Base-by-base conservation (phyloP, 2,113 vertebrate genomes). In the Halichoerus grypus region DNA sequence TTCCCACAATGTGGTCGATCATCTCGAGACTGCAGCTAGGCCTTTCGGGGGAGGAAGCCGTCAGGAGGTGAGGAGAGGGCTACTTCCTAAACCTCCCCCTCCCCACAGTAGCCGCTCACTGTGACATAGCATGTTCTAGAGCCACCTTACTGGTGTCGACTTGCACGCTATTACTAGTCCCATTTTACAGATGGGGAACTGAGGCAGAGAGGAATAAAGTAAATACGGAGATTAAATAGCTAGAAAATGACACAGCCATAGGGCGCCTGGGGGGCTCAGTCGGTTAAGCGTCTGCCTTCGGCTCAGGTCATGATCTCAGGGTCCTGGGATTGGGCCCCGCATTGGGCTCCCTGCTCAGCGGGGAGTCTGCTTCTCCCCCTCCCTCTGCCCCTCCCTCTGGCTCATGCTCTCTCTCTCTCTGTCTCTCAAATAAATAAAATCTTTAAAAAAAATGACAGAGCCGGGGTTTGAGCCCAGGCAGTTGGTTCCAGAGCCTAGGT, bases 1-100 rank as follows among this genome's bases (percentile, higher is more conserved):
- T 99, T 82, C 99, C 99, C 97, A 99, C 99, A 0, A 99, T 98
- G 0, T 99, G 99, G 96, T 99, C 99, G 0, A 99, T 98, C 16
- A 99, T 99, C 97, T 99, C 98, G 7, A 99, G 99, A 31, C 99
- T 98, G 74, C 98, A 95, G 0, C 49, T 98, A 0, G 99, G 99
- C 82, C 99, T 99, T 8, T 9, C 7, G 46, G 46, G 89, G 42
- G 79, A 49, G 87, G n/a, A 33, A 7, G 33, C 12, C 0, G 0
- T 14, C 11, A 33, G 55, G 31, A 36, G n/a, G 13, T n/a, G 63
- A 74, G 39, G 39, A 65, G 18, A 13, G 13, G 12, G 9, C 12
- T 26, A 12, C 16, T 33, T 33, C 39, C 71, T 7, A 10, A 7
- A 10, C 8, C 15, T 4, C 19, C 57, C n/a, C 7, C 9, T 69